A percentile compares a stretch with the other conserved stretches of the same genome.
phyloP scores from a whole-genome alignment of 2,888 invertebrate species.

The Phlogophora meticulosa region DNA sequence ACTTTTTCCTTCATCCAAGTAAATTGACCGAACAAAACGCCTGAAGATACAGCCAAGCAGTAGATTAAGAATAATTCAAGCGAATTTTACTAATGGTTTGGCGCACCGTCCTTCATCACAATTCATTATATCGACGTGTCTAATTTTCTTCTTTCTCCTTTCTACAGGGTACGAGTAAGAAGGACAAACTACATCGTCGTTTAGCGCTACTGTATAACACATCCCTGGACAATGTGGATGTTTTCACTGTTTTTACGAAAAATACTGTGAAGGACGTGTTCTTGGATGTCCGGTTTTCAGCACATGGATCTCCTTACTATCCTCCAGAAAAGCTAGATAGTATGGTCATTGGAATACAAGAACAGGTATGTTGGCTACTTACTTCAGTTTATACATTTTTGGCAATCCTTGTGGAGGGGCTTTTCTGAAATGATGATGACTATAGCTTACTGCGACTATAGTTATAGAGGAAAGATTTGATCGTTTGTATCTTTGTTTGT shows the following conservation, averaged over 20 bases:
- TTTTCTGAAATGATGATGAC: no score
- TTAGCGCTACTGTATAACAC: conserved; percentile 94
- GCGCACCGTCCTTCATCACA: conserved; percentile 47
- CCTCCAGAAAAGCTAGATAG: conserved; percentile 97
- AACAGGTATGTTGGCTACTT: conserved; percentile 86
- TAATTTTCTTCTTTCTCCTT: conserved; percentile 50
- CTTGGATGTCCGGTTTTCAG: conserved; percentile 97
- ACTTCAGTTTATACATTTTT: no score
- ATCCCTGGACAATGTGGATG: conserved; percentile 96
- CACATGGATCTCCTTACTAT: conserved; percentile 98
- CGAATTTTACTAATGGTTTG: conserved; percentile 50
- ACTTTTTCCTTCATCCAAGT: conserved; percentile 23
- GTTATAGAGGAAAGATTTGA: no score
- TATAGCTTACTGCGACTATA: no score
- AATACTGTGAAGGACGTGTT: conserved; percentile 92
- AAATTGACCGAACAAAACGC: conserved; percentile 41
- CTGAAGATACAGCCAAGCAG: conserved; percentile 29
- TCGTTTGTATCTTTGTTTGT: no score
- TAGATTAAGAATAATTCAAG: conserved; percentile 54
- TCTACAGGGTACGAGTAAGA: conserved; percentile 92
- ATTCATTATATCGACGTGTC: conserved; percentile 34
- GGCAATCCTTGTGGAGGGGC: no score
- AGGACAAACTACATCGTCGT: conserved; percentile 92
- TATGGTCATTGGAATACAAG: conserved; percentile 94
- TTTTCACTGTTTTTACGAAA: conserved; percentile 97